phyloP scores from a whole-genome alignment of 2,797 vertebrate genomes.

The Alfaro cultratus region DNA sequence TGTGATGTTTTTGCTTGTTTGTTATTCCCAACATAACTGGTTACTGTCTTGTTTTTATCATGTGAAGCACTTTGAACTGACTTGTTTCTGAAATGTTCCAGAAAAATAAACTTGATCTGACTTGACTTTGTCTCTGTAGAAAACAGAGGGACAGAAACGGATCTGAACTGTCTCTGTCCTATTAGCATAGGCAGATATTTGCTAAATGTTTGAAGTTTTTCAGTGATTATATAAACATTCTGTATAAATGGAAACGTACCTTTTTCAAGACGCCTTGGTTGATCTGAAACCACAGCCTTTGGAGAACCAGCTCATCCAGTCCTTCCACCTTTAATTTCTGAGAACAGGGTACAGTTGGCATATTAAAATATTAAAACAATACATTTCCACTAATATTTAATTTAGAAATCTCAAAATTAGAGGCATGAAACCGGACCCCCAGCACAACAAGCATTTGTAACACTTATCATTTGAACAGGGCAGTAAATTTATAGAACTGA shows the following conservation, averaged over 20 bases:
- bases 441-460: neutral
- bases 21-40: neutral
- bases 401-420: neutral
- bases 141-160: neutral
- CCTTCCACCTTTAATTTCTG: conserved; percentile 62
- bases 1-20: neutral
- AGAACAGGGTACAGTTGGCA: neutral
- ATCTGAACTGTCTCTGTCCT: neutral
- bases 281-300: conserved; percentile 79
- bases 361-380: conserved; percentile 1
- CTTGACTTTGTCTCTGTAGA: neutral
- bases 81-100: neutral
- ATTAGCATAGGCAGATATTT: neutral
- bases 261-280: conserved; percentile 79
- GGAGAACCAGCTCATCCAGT: conserved; percentile 64
- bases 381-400: neutral
- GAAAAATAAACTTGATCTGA: neutral
- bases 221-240: neutral
- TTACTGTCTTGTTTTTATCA: neutral
- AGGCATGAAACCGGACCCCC: neutral
- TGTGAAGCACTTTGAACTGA: neutral
- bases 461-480: neutral
- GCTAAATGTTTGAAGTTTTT: neutral
- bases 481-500: neutral
- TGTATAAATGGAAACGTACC: conserved; percentile 43